Base-by-base conservation (phyloP, 2,797 vertebrate genomes). In the Centropyge bicolor region DNA sequence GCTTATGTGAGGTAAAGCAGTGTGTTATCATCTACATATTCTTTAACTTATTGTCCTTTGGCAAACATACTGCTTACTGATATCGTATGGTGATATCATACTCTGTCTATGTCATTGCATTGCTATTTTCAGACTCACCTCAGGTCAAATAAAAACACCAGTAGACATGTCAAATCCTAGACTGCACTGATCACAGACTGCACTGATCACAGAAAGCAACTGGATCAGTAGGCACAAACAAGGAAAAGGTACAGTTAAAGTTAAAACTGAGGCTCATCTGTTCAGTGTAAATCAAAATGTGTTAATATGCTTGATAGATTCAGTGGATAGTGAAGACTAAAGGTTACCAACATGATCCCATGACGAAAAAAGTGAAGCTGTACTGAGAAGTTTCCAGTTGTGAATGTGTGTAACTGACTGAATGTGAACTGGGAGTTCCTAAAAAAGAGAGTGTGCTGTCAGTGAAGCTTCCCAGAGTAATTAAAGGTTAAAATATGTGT, bases 341-440 rank as follows among this genome's bases (percentile, higher is more conserved):
- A 48, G 12, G 46, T 24, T 24, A 0, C 7, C 0, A 0, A 6
- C 43, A 11, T 0, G 2, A 40, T 17, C 16, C 13, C 31, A 13
- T 1, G 9, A 11, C 4, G 27, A 31, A 31, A 22, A 59, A 22
- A 22, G 16, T 22, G 59, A 61, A 22, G 56, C 62, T 55, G 31
- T 9, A 5, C 20, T 3, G 56, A 41, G 14, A 3, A 38, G 40
- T 40, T 40, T 75, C 38, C 66, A 40, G 49, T 38, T 24, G 20
- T 48, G 17, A 27, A 17, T 20, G 45, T 49, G 48, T 61, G n/a
- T 19, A 27, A 35, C 16, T 64, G 17, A 36, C 20, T 31, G 12
- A 22, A 13, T 60, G n/a, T 66, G 38, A 66, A 59, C 8, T 31
- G 8, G 7, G 4, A 0, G 9, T 60, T 68, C 7, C 46, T 66